Evolutionary conservation across 2,888 invertebrate species (phyloP), one percentile per base, ranked within the genome.

Genomic region (Protodeltote pygarga): DNA sequence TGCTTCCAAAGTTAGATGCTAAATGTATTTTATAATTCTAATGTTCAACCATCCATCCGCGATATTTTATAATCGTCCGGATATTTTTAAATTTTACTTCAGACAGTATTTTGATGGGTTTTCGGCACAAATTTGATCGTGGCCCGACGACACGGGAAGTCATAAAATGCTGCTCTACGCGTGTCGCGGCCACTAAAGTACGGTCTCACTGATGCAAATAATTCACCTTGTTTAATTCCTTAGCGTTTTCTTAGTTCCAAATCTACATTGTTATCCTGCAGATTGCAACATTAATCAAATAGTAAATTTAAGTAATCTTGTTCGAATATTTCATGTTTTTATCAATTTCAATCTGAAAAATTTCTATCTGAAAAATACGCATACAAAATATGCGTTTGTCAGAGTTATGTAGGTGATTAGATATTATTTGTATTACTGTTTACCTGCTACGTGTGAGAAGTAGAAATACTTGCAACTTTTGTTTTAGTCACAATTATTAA

Each of bases 81-180:
- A 49, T 86, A 86, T 83, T 81, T 83, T 79, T 81, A 83, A 76
- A 74, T 63, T 74, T 79, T 75, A 80, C 77, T 72, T 82, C 74
- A 63, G 55, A 75, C 73, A 78, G 71, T 78, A 78, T 83, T 85
- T 85, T 82, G 80, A 84, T 83, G 77, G 73, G 74, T 81, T 78
- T 83, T 83, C 75, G 63, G 74, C 76, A 75, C 75, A 75, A 77
- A 78, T 83, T 67, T 75, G 66, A 68, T 72, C 75, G 72, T 66
- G 62, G 44, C 69, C 57, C 71, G 81, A 75, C 81, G 77, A 81
- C 83, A 84, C 86, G 77, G 89, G 89, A 88, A 87, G 86, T 86
- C 79, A 76, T 89, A 86, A 89, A 89, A 75, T 73, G 76, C 65
- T 65, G 59, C 60, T 72, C 61, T 67, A 65, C 69, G 69, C 75